These are phyloP conservation scores for Drosophila antonietae DNA, from an alignment of 2,888 invertebrate species.

Conservation along the genomic window DNA sequence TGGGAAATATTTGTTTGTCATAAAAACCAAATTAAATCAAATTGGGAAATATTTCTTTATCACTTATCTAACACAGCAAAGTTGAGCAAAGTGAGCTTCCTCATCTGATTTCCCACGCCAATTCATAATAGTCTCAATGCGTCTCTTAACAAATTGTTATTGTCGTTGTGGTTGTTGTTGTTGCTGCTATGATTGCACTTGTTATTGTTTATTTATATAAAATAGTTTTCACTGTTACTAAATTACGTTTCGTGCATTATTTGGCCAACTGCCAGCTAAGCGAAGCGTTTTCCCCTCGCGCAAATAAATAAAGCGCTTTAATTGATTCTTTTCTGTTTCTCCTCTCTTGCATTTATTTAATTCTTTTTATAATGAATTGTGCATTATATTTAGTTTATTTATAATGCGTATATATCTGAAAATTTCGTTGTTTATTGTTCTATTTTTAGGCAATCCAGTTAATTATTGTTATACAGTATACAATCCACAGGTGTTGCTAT, in stretches of 20 bases:
- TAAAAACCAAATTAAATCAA: background rate
- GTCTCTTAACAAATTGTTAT: background rate
- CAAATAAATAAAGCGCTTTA: conserved; percentile 44
- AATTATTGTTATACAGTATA: background rate
- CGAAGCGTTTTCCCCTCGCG: conserved; percentile 36
- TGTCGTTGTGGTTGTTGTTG: conserved; percentile 23
- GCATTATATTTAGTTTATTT: conserved; percentile 37
- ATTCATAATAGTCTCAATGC: background rate
- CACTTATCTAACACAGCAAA: background rate
- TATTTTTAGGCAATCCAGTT: conserved; percentile 5
- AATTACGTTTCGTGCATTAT: conserved; percentile 28
- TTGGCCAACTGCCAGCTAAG: conserved; percentile 59
- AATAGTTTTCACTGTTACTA: conserved; percentile 33
- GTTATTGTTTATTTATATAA: conserved; percentile 53
- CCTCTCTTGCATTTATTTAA: background rate
- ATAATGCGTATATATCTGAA: conserved; percentile 37
- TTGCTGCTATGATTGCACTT: conserved; percentile 33
- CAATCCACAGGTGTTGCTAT: conserved; percentile 50
- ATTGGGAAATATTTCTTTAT: background rate
- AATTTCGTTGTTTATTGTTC: conserved; percentile 34
- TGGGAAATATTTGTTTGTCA: background rate
- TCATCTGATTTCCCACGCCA: background rate
- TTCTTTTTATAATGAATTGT: conserved; percentile 1
- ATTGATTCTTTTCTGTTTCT: conserved; percentile 14
- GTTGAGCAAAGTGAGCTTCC: background rate